Conservation (phyloP, 2,888 invertebrate species). For the Sinelater perroti region DNA sequence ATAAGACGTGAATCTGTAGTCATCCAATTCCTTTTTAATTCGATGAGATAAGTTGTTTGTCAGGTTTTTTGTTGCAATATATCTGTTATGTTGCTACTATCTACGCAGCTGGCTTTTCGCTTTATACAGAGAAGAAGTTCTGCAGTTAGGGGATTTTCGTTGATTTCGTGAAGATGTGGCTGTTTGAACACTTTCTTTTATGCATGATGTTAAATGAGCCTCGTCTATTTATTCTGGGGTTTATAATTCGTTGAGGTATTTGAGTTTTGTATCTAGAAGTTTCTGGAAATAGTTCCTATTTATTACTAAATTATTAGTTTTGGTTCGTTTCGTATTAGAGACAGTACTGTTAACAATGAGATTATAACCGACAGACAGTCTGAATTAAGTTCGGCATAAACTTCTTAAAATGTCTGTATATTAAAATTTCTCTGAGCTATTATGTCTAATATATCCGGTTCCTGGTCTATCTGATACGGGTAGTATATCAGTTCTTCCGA, state of each 20-base stretch:
- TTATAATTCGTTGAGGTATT: neutral
- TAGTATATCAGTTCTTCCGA: neutral
- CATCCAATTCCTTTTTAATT: no score
- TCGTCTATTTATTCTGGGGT: no score
- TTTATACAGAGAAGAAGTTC: neutral
- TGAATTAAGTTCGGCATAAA: neutral
- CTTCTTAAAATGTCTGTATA: neutral
- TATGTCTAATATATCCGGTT: neutral
- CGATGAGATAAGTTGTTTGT: no score
- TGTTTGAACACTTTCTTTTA: no score
- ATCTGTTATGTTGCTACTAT: neutral
- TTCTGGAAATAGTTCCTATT: neutral
- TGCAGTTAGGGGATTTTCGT: neutral
- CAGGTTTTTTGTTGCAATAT: neutral
- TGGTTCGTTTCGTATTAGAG: neutral
- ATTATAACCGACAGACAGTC: neutral
- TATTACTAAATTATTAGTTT: neutral
- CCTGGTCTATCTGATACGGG: neutral
- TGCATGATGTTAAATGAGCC: no score
- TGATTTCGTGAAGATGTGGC: no score
- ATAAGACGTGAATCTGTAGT: no score
- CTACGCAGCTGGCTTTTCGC: neutral
- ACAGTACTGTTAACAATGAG: neutral
- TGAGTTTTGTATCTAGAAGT: neutral
- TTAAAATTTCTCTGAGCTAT: no score